Conservation (phyloP, 2,113 vertebrate genomes). For the Odontesthes bonariensis region DNA sequence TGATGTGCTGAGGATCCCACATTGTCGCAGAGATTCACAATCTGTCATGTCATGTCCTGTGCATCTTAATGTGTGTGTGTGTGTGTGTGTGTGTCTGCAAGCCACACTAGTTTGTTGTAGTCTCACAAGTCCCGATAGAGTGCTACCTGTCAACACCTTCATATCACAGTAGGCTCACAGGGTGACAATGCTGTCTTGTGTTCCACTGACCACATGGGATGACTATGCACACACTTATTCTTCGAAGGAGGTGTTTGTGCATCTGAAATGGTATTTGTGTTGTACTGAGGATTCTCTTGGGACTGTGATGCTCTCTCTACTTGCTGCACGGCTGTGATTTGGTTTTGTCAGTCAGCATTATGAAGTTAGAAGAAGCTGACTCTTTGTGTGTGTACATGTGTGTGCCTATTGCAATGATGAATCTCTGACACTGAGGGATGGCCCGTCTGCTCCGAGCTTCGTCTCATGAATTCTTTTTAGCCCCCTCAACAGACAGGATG, state of each 20-base stretch:
- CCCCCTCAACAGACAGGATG: conserved; percentile 46
- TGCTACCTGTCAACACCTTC: conserved; percentile 74
- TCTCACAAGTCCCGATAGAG: conserved; percentile 56
- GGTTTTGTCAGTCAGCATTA: conserved; percentile 55
- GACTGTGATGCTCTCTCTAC: conserved; percentile 25
- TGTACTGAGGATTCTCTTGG: conserved; percentile 37
- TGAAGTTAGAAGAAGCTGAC: conserved; percentile 37
- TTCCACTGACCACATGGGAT: conserved; percentile 67
- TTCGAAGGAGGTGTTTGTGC: conserved; percentile 21
- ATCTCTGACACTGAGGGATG: conserved; percentile 67
- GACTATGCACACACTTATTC: conserved; percentile 34
- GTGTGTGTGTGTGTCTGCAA: conserved; percentile 1
- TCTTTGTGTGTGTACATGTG: not conserved
- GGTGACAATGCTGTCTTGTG: conserved; percentile 53
- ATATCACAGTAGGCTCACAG: conserved; percentile 62
- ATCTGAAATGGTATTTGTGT: conserved; percentile 35
- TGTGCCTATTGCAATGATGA: conserved; percentile 18
- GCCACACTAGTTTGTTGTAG: conserved; percentile 40
- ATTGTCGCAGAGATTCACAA: conserved; percentile 61
- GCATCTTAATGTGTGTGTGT: not conserved
- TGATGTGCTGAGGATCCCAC: conserved; percentile 71
- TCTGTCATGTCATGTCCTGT: conserved; percentile 66
- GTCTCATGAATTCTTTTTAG: conserved; percentile 69
- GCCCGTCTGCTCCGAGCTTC: conserved; percentile 64
- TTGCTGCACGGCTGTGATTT: conserved; percentile 36